A percentile compares a stretch with the other conserved stretches of the same genome.
phyloP scores from a whole-genome alignment of 2,113 vertebrate genomes.

The Chunga burmeisteri region DNA sequence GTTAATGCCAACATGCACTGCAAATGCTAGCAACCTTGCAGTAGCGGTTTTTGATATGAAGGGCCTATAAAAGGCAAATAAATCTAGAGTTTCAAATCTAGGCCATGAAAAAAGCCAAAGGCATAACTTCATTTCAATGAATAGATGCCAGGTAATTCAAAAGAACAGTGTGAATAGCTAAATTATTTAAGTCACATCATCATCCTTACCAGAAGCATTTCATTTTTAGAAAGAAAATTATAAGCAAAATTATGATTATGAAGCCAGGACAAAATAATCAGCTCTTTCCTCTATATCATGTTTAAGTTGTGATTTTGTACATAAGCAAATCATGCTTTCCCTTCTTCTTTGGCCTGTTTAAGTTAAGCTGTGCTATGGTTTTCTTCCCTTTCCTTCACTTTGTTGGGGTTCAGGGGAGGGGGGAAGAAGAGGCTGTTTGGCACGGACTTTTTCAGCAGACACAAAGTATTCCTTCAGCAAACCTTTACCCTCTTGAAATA shows the following conservation, averaged over 20 bases:
- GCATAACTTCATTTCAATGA: neutral
- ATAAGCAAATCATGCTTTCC: neutral
- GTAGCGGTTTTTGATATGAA: neutral
- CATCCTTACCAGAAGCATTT: neutral
- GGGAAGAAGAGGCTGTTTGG: neutral
- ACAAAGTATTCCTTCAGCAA: neutral
- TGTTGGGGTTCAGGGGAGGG: neutral
- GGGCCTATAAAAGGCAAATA: neutral
- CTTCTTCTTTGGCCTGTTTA: neutral
- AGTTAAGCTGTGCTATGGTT: neutral
- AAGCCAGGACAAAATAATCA: neutral
- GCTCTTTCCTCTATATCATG: neutral
- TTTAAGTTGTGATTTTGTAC: neutral
- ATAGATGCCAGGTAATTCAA: neutral
- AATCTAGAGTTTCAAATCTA: neutral
- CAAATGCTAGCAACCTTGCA: neutral
- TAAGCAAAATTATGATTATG: neutral
- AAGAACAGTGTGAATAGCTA: neutral
- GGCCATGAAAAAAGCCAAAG: neutral
- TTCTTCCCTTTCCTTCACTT: neutral
- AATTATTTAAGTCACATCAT: neutral
- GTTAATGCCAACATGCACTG: neutral
- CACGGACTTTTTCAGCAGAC: neutral
- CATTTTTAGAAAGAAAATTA: neutral
- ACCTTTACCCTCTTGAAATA: rapidly evolving